A percentile compares a stretch with the other conserved stretches of the same genome.
Evolutionary conservation across 2,888 invertebrate genomes (phyloP).

Genomic region (Kryphioiulus occultus): DNA sequence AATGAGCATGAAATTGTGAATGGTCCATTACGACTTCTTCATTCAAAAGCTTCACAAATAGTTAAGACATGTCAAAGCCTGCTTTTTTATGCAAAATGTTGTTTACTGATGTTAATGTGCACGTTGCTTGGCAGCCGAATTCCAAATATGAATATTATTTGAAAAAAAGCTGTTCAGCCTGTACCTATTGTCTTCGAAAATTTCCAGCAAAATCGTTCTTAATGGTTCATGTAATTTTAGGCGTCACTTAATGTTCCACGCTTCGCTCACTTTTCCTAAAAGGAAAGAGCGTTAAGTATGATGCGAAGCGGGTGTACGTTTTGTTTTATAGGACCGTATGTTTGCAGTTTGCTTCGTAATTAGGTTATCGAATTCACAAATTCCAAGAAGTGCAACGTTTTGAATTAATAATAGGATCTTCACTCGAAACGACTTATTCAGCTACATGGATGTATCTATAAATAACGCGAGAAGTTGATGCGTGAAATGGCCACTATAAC

Average conservation of each 20-base stretch:
- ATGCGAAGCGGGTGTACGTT: not conserved
- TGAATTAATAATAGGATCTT: constrained; percentile 8
- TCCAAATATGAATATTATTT: no score
- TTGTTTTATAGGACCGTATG: not conserved
- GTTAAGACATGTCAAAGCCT: no score
- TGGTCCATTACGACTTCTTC: no score
- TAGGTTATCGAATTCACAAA: not conserved
- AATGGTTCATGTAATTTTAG: not conserved
- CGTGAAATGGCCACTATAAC: not conserved
- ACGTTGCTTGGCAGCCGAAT: no score
- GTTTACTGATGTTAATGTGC: no score
- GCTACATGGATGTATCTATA: not conserved
- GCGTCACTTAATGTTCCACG: not conserved
- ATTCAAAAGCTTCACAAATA: no score
- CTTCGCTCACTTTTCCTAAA: not conserved
- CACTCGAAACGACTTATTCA: constrained; percentile 9
- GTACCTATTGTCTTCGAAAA: not conserved
- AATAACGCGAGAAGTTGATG: constrained; percentile 7
- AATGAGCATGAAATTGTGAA: no score
- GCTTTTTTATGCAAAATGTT: no score
- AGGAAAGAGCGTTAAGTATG: not conserved
- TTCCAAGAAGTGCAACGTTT: constrained; percentile 8
- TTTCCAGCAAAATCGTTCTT: not conserved
- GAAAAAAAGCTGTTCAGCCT: no score
- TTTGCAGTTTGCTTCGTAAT: not conserved